These are phyloP conservation scores for Parapristionchus giblindavisi DNA, from an alignment of 2,888 invertebrate genomes.

Conservation along the genomic window DNA sequence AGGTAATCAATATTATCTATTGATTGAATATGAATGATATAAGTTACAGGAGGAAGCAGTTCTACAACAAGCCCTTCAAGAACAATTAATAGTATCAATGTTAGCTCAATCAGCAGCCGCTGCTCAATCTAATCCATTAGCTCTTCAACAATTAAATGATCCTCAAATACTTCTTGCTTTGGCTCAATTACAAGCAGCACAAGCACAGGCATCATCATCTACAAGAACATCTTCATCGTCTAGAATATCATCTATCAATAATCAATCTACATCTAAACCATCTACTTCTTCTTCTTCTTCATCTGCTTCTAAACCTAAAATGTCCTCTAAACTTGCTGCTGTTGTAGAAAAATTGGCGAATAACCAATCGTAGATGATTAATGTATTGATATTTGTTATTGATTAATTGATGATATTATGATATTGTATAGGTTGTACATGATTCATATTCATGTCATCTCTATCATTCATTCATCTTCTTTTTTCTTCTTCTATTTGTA, in stretches of 20 bases:
- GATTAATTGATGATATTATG: background rate
- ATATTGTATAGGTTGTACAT: background rate
- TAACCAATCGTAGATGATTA: constrained; percentile 20
- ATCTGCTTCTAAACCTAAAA: constrained; percentile 3
- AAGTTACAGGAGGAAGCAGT: constrained; percentile 27
- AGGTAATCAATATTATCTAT: background rate
- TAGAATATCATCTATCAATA: too few relatives aligned
- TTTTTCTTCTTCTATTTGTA: background rate
- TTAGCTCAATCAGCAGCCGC: constrained; percentile 4
- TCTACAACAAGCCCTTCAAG: constrained; percentile 10
- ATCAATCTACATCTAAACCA: constrained; percentile 21
- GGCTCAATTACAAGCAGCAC: constrained; percentile 5
- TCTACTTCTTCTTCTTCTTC: background rate
- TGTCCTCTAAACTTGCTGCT: constrained; percentile 25
- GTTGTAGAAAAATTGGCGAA: constrained; percentile 36
- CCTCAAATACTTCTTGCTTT: constrained; percentile 8
- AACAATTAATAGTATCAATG: constrained; percentile 27
- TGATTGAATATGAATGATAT: background rate
- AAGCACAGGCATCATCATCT: background rate
- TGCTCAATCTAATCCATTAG: background rate
- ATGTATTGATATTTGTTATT: background rate
- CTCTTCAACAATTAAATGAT: constrained; percentile 9
- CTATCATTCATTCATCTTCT: background rate
- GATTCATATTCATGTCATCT: too few relatives aligned
- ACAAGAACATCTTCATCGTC: constrained; percentile 3